Base-by-base conservation (phyloP, 2,888 invertebrate genomes). In the Biston betularia region DNA sequence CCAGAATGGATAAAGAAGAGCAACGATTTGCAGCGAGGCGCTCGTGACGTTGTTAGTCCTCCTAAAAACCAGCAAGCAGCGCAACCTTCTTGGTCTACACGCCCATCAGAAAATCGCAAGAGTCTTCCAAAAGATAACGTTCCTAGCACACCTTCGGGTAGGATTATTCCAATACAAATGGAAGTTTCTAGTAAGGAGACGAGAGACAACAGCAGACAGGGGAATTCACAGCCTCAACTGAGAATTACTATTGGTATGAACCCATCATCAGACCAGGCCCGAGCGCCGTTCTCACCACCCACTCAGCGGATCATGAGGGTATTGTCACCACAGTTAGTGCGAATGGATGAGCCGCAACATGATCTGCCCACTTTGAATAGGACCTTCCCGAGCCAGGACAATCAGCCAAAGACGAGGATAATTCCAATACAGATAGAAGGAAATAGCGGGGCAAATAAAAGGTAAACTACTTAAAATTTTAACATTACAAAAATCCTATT, bases 141-240 rank as follows among this genome's bases (percentile, higher is more conserved):
- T 11, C 82, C 86, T 3, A 82, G 73, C 59, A 82, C 85, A 67
- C 81, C 82, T 35, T 92, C 94, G 56, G 86, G 90, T 63, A 94
- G 95, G 71, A 90, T 96, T 57, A 95, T 96, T 77, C 96, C 96
- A 0, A 95, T 97, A 68, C 95, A 96, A 80, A 93, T 96, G 81
- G 96, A 96, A 81, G 95, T 89, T 0, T 84, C 89, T 0, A 87
- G 83, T 61, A 86, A 87, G 12, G 92, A 93, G 38, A 79, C 87
- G 0, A 85, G 84, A 69, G 85, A 90, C 70, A 81, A 87, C 48
- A 74, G 77, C n/a, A 82, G 83, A 60, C 83, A 84, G 67, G 83
- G 82, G 24, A 85, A 87, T 11, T 72, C 71, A n/a, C 87, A 87
- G 55, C 92, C 89, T 40, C 92, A 92, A 40, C 77, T 93, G 49